Conservation (phyloP, 2,797 vertebrate genomes). For the Benthosema pterotum region DNA sequence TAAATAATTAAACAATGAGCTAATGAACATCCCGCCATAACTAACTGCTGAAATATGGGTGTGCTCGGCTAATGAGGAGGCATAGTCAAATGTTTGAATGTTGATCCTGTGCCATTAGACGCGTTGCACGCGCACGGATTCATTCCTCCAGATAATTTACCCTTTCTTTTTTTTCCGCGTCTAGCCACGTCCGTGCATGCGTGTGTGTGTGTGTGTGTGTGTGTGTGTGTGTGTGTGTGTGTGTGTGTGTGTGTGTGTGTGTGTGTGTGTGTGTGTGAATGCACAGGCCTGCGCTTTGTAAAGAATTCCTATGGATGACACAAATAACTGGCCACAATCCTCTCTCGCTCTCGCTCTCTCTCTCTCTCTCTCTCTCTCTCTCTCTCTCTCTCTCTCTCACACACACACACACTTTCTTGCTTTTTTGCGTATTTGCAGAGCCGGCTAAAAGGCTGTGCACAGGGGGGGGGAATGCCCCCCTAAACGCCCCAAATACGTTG, state of each 20-base stretch:
- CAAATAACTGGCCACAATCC: conserved; percentile 51
- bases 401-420: too few species aligned
- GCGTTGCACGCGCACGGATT: conserved; percentile 13
- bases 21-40: neutral
- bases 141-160: neutral
- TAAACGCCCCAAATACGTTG: too few species aligned
- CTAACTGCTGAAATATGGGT: conserved; percentile 7
- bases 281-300: conserved; percentile 25
- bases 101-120: conserved; percentile 6
- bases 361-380: too few species aligned
- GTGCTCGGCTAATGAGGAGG: conserved; percentile 3
- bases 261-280: conserved; percentile 37
- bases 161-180: neutral
- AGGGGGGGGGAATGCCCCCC: too few species aligned
- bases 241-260: neutral
- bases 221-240: neutral
- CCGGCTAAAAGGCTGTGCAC: too few species aligned
- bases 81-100: neutral
- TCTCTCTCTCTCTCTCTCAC: conserved; percentile 41
- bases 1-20: too few species aligned
- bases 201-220: neutral
- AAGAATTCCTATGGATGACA: conserved; percentile 43
- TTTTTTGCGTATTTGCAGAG: too few species aligned
- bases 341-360: too few species aligned
- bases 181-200: conserved; percentile 24